Evolutionary conservation across 2,797 vertebrate species (phyloP).

Genomic region (Passerculus sandwichensis): DNA sequence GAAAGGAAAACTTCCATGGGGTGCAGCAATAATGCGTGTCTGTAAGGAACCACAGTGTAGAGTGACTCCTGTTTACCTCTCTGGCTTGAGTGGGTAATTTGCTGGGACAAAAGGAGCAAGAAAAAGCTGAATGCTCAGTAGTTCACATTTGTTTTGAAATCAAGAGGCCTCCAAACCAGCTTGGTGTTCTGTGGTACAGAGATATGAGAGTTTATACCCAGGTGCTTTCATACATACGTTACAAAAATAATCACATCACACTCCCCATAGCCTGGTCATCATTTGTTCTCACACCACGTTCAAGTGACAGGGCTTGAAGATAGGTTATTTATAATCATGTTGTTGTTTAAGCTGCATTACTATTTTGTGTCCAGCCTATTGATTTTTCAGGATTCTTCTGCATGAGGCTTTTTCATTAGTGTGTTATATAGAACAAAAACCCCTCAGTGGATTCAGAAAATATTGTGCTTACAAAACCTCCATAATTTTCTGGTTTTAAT

Average conservation of each 20-base stretch:
- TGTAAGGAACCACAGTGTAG: neutral
- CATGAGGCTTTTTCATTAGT: constrained; percentile 41
- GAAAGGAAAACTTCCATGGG: constrained; percentile 13
- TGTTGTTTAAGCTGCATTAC: constrained; percentile 47
- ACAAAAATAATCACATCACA: neutral
- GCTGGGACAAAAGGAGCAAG: neutral
- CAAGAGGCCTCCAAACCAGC: neutral
- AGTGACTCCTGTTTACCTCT: constrained; percentile 10
- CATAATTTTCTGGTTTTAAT: constrained; percentile 15
- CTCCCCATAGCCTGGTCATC: neutral
- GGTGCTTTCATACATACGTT: neutral
- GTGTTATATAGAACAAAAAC: constrained; percentile 9
- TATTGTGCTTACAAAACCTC: neutral
- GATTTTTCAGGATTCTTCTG: constrained; percentile 57
- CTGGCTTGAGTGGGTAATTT: constrained; percentile 1
- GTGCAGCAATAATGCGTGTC: neutral
- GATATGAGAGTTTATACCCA: neutral
- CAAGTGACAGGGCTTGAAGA: constrained; percentile 3
- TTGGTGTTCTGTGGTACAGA: neutral
- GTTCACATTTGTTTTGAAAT: neutral
- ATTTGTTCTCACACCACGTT: constrained; percentile 14
- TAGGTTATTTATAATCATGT: constrained; percentile 39
- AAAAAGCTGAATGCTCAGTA: neutral
- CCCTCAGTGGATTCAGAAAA: constrained; percentile 5
- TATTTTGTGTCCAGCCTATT: constrained; percentile 30